phyloP scores from a whole-genome alignment of 2,797 vertebrate genomes.

The Pseudochirops cupreus region DNA sequence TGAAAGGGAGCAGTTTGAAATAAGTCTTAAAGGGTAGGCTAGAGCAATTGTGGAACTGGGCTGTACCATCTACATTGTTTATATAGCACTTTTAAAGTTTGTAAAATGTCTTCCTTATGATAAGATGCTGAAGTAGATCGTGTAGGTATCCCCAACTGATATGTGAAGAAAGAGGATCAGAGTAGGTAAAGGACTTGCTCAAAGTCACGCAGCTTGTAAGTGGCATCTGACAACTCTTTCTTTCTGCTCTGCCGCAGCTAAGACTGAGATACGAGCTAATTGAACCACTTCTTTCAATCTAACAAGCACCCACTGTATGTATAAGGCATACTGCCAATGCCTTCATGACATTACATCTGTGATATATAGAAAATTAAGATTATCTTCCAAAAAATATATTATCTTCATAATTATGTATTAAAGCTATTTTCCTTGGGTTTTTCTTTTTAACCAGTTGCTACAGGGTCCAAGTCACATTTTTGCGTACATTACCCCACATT shows the following conservation, averaged over 20 bases:
- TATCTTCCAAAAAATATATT: neutral
- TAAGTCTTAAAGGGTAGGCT: neutral
- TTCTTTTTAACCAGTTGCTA: slow-evolving; percentile 19
- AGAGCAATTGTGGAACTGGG: neutral
- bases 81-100: neutral
- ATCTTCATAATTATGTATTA: slow-evolving; percentile 10
- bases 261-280: no score
- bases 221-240: neutral
- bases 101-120: neutral
- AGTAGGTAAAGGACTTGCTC: neutral
- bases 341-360: neutral
- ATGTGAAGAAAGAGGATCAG: neutral
- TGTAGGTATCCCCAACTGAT: no score
- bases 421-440: slow-evolving; percentile 13
- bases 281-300: no score
- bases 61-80: neutral
- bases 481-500: slow-evolving; percentile 16
- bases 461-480: slow-evolving; percentile 7
- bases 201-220: neutral
- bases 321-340: neutral
- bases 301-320: no score
- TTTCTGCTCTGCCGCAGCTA: no score
- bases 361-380: slow-evolving; percentile 19
- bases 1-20: neutral
- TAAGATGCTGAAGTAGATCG: neutral